Base-by-base conservation (phyloP, 1,140 invertebrate genomes). In the Hesperophylax magnus region DNA sequence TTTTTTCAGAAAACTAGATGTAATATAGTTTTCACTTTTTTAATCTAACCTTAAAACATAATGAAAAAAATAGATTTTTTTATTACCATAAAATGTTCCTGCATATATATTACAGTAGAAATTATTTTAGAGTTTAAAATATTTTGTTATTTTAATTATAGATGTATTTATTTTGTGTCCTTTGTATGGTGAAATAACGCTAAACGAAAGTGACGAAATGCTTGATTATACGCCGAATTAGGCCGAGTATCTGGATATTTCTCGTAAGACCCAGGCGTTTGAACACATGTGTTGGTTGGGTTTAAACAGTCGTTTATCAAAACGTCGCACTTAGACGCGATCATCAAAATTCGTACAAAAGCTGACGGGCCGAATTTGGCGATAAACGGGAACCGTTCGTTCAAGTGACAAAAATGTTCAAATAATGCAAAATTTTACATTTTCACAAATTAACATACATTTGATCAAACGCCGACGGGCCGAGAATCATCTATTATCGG, bases 111-210 rank as follows among this genome's bases (percentile, higher is more conserved):
- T 7, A 24, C 5, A 18, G 56, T 58, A 20, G 3, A 6, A 22
- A 24, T 61, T 61, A 47, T 47, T 47, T 47, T 47, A 14, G 9
- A 14, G 11, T 47, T 47, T 8, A 47, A 14, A 47, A 14, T 22
- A 18, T 61, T 20, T 61, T 61, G 58, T 61, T 61, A 61, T 24
- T 61, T 61, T 61, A 61, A 61, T 61, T 61, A 22, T 61, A 61
- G 24, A 61, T 47, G 39, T 47, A 47, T 47, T 47, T 47, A 47
- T 47, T 47, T 47, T 47, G 39, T 47, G 39, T 47, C 24, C 6
- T 61, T 11, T 61, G 9, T 61, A 61, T 24, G 8, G 8, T 61
- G 58, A 22, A 8, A 9, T 22, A 22, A 3, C 24, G 18, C 7
- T 24, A 22, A 15, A 8, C 20, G 24, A 24, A 61, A 61, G 24